phyloP scores from a whole-genome alignment of 2,888 invertebrate genomes.

The Drepanosiphum platanoidis region DNA sequence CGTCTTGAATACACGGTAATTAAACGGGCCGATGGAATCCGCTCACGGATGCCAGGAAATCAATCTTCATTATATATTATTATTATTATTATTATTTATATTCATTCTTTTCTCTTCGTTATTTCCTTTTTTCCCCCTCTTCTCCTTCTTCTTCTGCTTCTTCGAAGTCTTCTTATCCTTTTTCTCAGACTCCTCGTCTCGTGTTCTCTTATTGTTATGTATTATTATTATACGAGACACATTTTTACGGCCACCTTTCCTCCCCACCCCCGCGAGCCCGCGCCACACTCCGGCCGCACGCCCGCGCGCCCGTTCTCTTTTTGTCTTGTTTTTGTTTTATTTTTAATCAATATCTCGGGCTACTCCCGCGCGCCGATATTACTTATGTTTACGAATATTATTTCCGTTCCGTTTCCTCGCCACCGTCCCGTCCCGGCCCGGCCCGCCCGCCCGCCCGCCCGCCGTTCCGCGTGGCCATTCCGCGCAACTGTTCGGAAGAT shows the following conservation, averaged over 20 bases:
- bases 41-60: slow-evolving; percentile 44
- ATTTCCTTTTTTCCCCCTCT: background rate
- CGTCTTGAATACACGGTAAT: slow-evolving; percentile 57
- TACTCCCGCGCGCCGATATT: too few relatives aligned
- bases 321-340: slow-evolving; percentile 28
- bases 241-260: slow-evolving; percentile 31
- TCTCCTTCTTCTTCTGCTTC: too few relatives aligned
- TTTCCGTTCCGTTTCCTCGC: slow-evolving; percentile 37
- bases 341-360: slow-evolving; percentile 57
- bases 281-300: too few relatives aligned
- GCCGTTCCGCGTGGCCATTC: slow-evolving; percentile 34
- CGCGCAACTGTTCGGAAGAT: slow-evolving; percentile 60
- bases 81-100: slow-evolving; percentile 22
- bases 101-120: slow-evolving; percentile 25
- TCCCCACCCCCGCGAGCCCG: background rate
- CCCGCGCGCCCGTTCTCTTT: background rate
- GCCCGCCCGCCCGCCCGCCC: background rate
- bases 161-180: too few relatives aligned
- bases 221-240: slow-evolving; percentile 10
- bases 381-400: slow-evolving; percentile 59
- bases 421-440: too few relatives aligned
- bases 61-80: slow-evolving; percentile 46
- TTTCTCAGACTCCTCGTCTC: too few relatives aligned
- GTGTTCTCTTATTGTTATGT: background rate
- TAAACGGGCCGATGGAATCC: slow-evolving; percentile 52